Base-by-base conservation (phyloP, 1,140 invertebrate species). In the Oryctes rhinoceros region DNA sequence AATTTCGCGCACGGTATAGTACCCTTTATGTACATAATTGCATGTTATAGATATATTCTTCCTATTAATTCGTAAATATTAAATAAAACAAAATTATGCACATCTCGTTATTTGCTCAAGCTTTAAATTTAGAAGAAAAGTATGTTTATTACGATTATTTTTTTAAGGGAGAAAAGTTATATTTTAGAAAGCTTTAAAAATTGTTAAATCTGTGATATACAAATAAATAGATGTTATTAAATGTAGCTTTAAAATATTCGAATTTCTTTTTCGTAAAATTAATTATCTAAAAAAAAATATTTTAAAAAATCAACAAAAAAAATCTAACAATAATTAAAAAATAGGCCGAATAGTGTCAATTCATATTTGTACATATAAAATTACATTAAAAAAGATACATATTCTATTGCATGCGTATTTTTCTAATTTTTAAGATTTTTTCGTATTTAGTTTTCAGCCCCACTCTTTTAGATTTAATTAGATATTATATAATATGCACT, bases 291-390 rank as follows among this genome's bases (percentile, higher is more conserved):
- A 44, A 44, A 39, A 44, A 44, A 44, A 44, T 44, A 44, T 44
- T 44, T 44, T 7, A 44, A 44, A 44, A 44, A 44, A 44, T 78
- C 5, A 4, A 44, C 39, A 44, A 44, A 44, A 44, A 44, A 44
- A 7, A 44, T 7, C 9, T 44, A 30, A 30, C 71, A 74, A 67
- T 81, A 76, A 59, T 35, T 24, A n/a, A 78, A 76, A 79, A 76
- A 85, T 85, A 84, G 85, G 85, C 85, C 85, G 85, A 85, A 80
- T 83, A 82, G 85, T 85, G 85, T 85, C 85, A 85, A 85, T 85
- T 59, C 39, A 44, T 82, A 78, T 80, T 79, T 84, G 83, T 85
- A 84, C 80, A 85, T 84, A 81, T 4, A 4, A 59, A 59, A 18
- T n/a, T 59, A 44, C 3, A 44, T 44, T 7, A 3, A 44, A 7